Evolutionary conservation across 2,888 invertebrate species (phyloP), one percentile per base, ranked within the genome.

Genomic region (Tryphoninae sp.): DNA sequence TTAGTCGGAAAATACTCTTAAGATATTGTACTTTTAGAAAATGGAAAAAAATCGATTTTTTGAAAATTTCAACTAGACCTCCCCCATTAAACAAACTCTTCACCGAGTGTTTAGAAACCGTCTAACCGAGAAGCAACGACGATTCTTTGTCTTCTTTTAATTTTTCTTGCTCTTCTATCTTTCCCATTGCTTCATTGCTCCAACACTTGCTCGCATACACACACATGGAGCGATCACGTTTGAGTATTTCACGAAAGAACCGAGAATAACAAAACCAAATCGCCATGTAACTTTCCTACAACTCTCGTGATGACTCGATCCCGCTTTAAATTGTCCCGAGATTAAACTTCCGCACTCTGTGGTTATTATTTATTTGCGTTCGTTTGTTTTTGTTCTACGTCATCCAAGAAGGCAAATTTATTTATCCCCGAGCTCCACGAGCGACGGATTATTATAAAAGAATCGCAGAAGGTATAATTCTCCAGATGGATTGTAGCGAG

Each of bases 61-160:
- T 19, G 19, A 19, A 19, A 19, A 1, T 1, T 19, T 19, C 19
- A 19, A 19, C 19, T 19, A 19, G 1, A 19, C 19, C 19, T 19
- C 19, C 19, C 19, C 0, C 19, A 1, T 19, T 74, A 55, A 45
- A 74, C 62, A 55, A 55, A 74, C n/a, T 64, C 64, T 42, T n/a
- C 16, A 2, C 13, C 64, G 45, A 45, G 13, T 23, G 26, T 74
- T 64, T 64, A 64, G 42, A 55, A 53, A 64, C 55, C 73, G 64
- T 74, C 73, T 64, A 73, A 73, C 73, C 51, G 42, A 55, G 42
- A 74, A 42, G 40, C 11, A n/a, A 73, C 62, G 40, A 73, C 62
- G 62, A 51, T 49, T 19, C 73, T 33, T 33, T 40, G 8, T 64
- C 73, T n/a, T 64, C 53, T 53, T 13, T 22, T 74, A 42, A 61